These are phyloP conservation scores for Contarinia nasturtii DNA, from an alignment of 1,140 invertebrate genomes.

Conservation along the genomic window DNA sequence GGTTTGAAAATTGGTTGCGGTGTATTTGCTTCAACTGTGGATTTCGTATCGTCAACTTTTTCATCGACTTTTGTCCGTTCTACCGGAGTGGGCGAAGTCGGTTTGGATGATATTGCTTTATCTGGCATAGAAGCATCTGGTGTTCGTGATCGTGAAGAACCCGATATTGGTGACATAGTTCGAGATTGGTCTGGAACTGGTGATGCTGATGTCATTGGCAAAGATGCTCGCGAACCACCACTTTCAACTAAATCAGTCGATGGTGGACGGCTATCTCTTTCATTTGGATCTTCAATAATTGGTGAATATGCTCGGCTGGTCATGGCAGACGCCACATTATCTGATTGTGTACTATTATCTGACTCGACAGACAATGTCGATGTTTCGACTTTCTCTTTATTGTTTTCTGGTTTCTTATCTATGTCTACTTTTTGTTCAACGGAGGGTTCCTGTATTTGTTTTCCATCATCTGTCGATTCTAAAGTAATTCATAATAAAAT, in stretches of 20 bases:
- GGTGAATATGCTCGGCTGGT: constrained; percentile 2
- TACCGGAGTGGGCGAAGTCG: constrained; percentile 11
- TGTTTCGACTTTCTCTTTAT: background rate
- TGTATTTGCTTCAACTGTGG: constrained; percentile 6
- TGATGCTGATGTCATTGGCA: too few species aligned
- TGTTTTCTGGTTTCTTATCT: background rate
- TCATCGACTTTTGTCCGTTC: constrained; percentile 9
- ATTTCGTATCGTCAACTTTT: constrained; percentile 23
- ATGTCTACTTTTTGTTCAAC: background rate
- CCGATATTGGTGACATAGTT: too few species aligned
- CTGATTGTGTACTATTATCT: background rate
- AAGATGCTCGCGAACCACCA: too few species aligned
- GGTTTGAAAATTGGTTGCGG: background rate
- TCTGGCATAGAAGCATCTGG: background rate
- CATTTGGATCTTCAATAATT: constrained; percentile 1
- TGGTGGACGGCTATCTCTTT: background rate
- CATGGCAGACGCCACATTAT: too few species aligned
- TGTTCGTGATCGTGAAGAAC: too few species aligned
- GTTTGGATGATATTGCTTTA: constrained; percentile 1
- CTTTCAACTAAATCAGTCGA: background rate
- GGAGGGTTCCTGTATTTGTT: background rate
- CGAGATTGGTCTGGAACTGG: too few species aligned
- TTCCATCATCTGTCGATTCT: background rate
- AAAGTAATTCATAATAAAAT: too few species aligned
- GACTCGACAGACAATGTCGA: background rate